Conservation (phyloP, 2,888 invertebrate genomes). For the Trachelus tabidus region DNA sequence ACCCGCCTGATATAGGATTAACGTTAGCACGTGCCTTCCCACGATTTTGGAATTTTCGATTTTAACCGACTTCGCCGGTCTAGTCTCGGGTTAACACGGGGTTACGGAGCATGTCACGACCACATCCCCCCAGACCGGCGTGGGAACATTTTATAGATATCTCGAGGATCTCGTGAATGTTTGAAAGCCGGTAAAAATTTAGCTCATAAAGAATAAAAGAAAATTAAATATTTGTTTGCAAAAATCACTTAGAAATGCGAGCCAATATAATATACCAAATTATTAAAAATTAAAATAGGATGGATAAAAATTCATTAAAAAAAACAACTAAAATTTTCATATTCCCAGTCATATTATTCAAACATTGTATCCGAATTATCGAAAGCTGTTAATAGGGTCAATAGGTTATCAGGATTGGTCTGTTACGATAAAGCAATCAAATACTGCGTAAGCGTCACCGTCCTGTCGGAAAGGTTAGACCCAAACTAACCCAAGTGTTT, state of each 20-base stretch:
- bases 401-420: not conserved
- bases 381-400: not conserved
- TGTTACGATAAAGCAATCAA: not conserved
- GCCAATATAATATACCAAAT: not conserved
- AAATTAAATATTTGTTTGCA: not conserved
- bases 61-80: not conserved
- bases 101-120: constrained; percentile 14
- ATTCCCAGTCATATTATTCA: not conserved
- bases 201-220: not conserved
- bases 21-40: constrained; percentile 12
- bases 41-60: constrained; percentile 13
- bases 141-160: constrained; percentile 12
- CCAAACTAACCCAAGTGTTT: constrained; percentile 52
- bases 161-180: not conserved
- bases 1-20: not conserved
- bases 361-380: not conserved
- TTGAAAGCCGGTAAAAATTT: not conserved
- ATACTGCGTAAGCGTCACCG: not conserved
- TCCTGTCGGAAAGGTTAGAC: constrained; percentile 42
- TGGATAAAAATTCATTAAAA: not conserved
- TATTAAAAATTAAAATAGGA: not conserved
- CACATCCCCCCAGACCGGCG: constrained; percentile 14
- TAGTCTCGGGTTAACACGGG: constrained; percentile 11
- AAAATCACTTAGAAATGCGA: not conserved
- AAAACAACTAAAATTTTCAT: not conserved